Evolutionary conservation across 30 jellyfish, hydroid and myxozoan genomes (phyloP), one percentile per base, ranked within the genome.

Genomic region (Morbakka virulenta): DNA sequence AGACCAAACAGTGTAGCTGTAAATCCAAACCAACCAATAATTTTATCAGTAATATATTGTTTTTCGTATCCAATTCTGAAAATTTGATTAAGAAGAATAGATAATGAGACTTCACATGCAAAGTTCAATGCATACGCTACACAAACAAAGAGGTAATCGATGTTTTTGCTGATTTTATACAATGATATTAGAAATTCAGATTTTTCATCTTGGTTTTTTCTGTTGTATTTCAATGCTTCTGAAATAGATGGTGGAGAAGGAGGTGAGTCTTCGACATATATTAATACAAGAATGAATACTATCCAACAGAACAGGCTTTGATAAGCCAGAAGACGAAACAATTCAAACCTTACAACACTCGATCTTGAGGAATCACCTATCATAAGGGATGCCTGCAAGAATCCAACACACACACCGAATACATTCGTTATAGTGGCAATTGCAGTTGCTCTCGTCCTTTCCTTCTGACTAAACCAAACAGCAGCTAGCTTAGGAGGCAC

Each of bases 321-420:
- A 22, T 95, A 80, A 0, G 64, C 49, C 35, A 80, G 81, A 29
- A 88, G 50, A n/a, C 25, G 26, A 11, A 24, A 28, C 77, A 88
- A 52, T 30, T 87, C 88, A 66, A 27, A 22, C 4, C 35, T 50
- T 13, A 82, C 85, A 6, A 51, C 66, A 14, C 62, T 32, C 67
- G 50, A 50, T 28, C 82, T 79, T 0, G 29, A 17, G 3, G 87
- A 62, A 31, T 74, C 92, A 2, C 64, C 64, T 24, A 88, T 86
- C 50, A 82, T 64, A 53, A 30, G 57, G 27, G 97, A 81, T 31
- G 95, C 76, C 57, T 88, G 97, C n/a, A 88, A 36, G 31, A 88
- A 89, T 4, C 97, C 97, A 22, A 83, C 48, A 11, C 94, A 89
- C 62, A 82, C 97, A 35, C 97, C 97, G 79, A 89, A 35, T 1